These are phyloP conservation scores for Cyclura pinguis DNA, from an alignment of 2,797 vertebrate species.

Conservation along the genomic window DNA sequence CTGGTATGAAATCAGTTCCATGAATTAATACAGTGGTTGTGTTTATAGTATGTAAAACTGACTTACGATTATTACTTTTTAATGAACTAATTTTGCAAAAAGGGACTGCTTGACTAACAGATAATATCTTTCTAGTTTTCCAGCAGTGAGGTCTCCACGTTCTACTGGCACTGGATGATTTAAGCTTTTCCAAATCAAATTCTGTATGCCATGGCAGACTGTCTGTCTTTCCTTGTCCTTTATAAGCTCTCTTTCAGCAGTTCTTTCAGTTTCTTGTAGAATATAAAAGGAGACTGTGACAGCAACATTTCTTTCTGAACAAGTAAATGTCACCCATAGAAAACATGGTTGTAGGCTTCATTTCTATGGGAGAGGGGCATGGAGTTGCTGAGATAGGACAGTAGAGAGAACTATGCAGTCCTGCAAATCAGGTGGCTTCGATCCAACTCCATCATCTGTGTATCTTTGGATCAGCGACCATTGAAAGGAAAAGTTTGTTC, in stretches of 20 bases:
- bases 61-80: constrained; percentile 76
- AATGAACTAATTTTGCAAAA: constrained; percentile 80
- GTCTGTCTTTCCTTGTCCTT: constrained; percentile 66
- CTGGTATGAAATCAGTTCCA: constrained; percentile 67
- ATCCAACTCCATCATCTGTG: not conserved
- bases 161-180: constrained; percentile 60
- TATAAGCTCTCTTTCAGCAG: constrained; percentile 75
- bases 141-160: constrained; percentile 72
- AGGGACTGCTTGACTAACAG: constrained; percentile 73
- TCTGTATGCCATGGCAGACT: constrained; percentile 73
- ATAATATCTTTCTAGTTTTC: constrained; percentile 64
- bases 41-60: constrained; percentile 74
- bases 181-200: constrained; percentile 75
- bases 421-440: not conserved
- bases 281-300: constrained; percentile 74
- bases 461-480: not conserved
- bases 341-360: not conserved
- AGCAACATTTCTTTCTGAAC: constrained; percentile 63
- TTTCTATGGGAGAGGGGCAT: not conserved
- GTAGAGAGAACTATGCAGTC: not conserved
- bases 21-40: constrained; percentile 70
- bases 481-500: not conserved
- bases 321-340: not conserved
- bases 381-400: not conserved
- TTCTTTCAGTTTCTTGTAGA: constrained; percentile 72